Conservation (phyloP, 2,888 invertebrate species). For the Caprella mutica region DNA sequence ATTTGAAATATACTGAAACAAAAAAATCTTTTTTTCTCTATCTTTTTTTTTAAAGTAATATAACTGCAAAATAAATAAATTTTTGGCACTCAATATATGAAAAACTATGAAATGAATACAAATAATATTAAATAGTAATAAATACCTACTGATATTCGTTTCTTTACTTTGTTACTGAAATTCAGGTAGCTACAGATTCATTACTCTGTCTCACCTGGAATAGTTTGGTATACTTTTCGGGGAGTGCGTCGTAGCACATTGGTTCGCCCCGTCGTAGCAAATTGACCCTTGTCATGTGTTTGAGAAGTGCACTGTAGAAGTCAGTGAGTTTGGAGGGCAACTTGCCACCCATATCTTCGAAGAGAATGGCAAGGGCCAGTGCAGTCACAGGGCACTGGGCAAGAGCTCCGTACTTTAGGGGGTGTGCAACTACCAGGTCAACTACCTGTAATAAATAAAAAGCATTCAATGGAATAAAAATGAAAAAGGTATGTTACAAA, state of each 20-base stretch:
- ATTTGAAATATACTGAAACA: not conserved
- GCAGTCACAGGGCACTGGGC: slow-evolving; percentile 48
- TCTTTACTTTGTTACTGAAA: no score
- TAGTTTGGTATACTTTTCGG: slow-evolving; percentile 36
- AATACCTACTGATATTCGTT: no score
- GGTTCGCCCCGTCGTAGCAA: slow-evolving; percentile 37
- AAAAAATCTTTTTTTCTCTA: not conserved
- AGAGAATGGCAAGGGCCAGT: slow-evolving; percentile 46
- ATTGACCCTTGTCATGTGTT: slow-evolving; percentile 44
- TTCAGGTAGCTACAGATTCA: no score
- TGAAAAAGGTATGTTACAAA: no score
- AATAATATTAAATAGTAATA: not conserved
- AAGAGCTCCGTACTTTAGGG: slow-evolving; percentile 38
- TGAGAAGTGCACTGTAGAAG: slow-evolving; percentile 43
- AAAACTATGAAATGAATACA: not conserved
- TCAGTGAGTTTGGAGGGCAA: slow-evolving; percentile 42
- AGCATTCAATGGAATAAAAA: no score
- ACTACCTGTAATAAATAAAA: slow-evolving; percentile 20
- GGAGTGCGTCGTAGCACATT: slow-evolving; percentile 36
- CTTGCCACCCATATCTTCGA: slow-evolving; percentile 43
- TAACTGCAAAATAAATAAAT: not conserved
- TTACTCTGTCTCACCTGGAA: slow-evolving; percentile 41
- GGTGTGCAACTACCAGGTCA: slow-evolving; percentile 17
- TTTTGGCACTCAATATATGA: not conserved
- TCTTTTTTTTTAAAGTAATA: not conserved